Percentiles rank a stretch among this genome's conserved stretches.
Evolutionary conservation across 2,888 invertebrate genomes (phyloP).

Genomic region (Papilio gigon): DNA sequence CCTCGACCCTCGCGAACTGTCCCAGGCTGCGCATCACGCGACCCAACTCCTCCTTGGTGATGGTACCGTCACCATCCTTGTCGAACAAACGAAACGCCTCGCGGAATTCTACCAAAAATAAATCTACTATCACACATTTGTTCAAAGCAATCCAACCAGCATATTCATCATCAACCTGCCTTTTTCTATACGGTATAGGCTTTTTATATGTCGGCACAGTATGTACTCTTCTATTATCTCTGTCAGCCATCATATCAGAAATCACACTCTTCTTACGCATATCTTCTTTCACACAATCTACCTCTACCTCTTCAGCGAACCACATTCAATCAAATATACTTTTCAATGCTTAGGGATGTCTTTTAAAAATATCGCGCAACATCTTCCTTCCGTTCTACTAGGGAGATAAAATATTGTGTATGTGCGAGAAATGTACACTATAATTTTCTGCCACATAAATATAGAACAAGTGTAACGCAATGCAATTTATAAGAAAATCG

Average conservation of each 20-base stretch:
- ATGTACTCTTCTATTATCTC: too few species aligned
- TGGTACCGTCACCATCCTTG: conserved; percentile 93
- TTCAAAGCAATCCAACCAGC: too few species aligned
- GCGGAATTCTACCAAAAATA: conserved; percentile 85
- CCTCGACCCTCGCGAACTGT: conserved; percentile 93
- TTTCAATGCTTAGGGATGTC: not conserved
- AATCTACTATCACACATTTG: not conserved
- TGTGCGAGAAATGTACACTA: conserved; percentile 1
- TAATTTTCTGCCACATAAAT: conserved; percentile 16
- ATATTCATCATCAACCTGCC: too few species aligned
- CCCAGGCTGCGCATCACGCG: conserved; percentile 93
- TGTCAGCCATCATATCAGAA: too few species aligned
- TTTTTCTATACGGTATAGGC: too few species aligned
- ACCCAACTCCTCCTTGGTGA: conserved; percentile 93
- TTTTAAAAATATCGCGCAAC: not conserved
- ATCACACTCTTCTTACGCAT: too few species aligned
- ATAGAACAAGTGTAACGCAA: conserved; percentile 22
- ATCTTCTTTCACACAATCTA: too few species aligned
- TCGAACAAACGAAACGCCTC: conserved; percentile 94
- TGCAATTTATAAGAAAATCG: conserved; percentile 10
- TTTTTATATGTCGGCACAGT: too few species aligned
- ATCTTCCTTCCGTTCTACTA: not conserved
- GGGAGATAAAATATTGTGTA: not conserved
- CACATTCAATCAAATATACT: not conserved
- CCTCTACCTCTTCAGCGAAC: too few species aligned